Base-by-base conservation (phyloP, 2,113 vertebrate species). In the Pica pica region DNA sequence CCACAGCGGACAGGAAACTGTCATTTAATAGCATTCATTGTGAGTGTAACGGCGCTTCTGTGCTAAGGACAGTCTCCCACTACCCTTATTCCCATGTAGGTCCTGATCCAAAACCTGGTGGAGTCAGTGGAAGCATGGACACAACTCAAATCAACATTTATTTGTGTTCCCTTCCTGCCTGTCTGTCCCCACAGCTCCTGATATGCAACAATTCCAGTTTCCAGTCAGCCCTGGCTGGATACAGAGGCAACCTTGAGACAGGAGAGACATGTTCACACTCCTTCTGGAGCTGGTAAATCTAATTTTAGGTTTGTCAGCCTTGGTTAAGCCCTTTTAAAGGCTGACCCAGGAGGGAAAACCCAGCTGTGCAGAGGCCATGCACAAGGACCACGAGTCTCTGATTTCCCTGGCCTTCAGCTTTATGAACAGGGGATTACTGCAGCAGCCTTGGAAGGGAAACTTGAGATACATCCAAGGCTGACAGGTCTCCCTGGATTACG, bases 291-390 rank as follows among this genome's bases (percentile, higher is more conserved):
- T 60, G 68, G 18, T 24, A 71, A 78, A 44, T 84, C 86, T 90
- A 93, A 95, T 96, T 95, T 94, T 95, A 71, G 79, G 13, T 87
- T 83, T 85, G 55, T 87, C 70, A 90, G 78, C 94, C 91, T 94
- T 91, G 87, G 61, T 71, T 50, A 80, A 93, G 53, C 47, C 71
- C 71, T 71, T 69, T 41, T 53, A 73, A 92, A 95, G 74, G 10
- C 47, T 73, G 92, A 92, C 80, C 53, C 86, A 56, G 90, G 57
- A 88, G 73, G 82, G 71, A 46, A 63, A 74, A 86, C 35, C 76
- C 61, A 63, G 68, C n/a, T 8, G 19, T 63, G 86, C 61, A 56
- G 92, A 83, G 84, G 75, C 83, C 80, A 46, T 0, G 20, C 70
- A 52, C 75, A 75, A 94, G 89, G 93, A 83, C 74, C 71, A 18